Percentiles rank a stretch among this genome's conserved stretches.
Evolutionary conservation across 1,140 invertebrate species (phyloP).

Genomic region (Leptopilina clavipes): DNA sequence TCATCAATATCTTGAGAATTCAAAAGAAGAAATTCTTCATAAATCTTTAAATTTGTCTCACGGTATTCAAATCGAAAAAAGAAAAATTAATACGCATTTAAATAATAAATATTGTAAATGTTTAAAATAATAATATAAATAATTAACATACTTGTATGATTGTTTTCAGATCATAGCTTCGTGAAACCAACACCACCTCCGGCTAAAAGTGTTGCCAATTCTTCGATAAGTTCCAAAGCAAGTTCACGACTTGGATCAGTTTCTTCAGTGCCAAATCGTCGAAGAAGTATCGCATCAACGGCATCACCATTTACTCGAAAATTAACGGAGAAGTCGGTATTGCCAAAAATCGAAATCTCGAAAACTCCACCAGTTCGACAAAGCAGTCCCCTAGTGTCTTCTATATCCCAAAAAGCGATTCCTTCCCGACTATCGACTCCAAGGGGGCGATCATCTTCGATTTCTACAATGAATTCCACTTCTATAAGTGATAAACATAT

Average conservation of each 20-base stretch:
- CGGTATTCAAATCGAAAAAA: too few species aligned
- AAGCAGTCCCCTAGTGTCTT: neutral
- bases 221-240: neutral
- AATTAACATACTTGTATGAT: too few species aligned
- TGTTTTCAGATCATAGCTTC: conserved; percentile 32
- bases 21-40: too few species aligned
- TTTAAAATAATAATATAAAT: neutral
- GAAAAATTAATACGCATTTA: too few species aligned
- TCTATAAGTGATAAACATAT: neutral
- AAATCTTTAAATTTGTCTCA: too few species aligned
- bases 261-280: conserved; percentile 26
- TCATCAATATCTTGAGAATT: too few species aligned
- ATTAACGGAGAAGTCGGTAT: neutral
- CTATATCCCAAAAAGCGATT: neutral
- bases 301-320: neutral
- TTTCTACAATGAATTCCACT: neutral
- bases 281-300: neutral
- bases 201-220: neutral
- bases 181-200: conserved; percentile 25
- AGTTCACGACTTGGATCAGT: conserved; percentile 30
- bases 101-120: too few species aligned
- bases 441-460: neutral
- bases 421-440: neutral
- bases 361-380: neutral
- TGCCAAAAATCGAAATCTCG: neutral